phyloP scores from a whole-genome alignment of 1,140 invertebrate species.

The Drosophila miranda region DNA sequence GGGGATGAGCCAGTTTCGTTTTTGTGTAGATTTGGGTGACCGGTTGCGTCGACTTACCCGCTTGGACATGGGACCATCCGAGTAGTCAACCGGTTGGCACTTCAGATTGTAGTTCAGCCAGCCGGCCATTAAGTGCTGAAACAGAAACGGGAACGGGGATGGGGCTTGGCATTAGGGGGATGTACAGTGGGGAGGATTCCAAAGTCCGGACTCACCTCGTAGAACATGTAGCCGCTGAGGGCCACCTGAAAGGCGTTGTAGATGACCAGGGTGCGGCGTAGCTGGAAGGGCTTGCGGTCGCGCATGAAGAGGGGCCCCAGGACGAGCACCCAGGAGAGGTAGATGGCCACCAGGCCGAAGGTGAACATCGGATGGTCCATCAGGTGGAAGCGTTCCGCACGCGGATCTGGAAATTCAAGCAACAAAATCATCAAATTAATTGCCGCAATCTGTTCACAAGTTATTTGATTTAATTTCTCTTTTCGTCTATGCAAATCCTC shows the following conservation, averaged over 20 bases:
- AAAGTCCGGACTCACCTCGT: constrained; percentile 87
- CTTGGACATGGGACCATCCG: constrained; percentile 89
- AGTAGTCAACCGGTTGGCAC: constrained; percentile 97
- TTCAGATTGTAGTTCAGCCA: constrained; percentile 93
- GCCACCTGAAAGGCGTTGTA: constrained; percentile 96
- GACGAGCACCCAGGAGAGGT: constrained; percentile 91
- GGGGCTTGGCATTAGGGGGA: not conserved
- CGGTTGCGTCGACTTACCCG: constrained; percentile 86
- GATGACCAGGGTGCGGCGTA: constrained; percentile 90
- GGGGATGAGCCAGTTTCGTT: constrained; percentile 16
- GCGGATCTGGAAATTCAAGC: constrained; percentile 86
- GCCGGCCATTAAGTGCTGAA: constrained; percentile 91
- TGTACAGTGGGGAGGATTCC: not conserved
- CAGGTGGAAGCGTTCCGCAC: constrained; percentile 94
- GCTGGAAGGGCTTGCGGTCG: constrained; percentile 92
- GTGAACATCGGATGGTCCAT: constrained; percentile 95
- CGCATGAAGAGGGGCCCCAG: constrained; percentile 94
- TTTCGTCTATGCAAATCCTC: constrained; percentile 30
- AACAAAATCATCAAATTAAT: constrained; percentile 60
- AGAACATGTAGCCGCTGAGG: constrained; percentile 93
- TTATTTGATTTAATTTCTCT: constrained; percentile 17
- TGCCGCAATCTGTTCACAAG: constrained; percentile 5
- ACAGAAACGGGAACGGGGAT: not conserved
- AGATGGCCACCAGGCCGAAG: constrained; percentile 90
- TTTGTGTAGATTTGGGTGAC: constrained; percentile 20